A percentile compares a stretch with the other conserved stretches of the same genome.
Conservation (phyloP, 2,888 invertebrate species). For the Hirtodrosophila cameraria region DNA sequence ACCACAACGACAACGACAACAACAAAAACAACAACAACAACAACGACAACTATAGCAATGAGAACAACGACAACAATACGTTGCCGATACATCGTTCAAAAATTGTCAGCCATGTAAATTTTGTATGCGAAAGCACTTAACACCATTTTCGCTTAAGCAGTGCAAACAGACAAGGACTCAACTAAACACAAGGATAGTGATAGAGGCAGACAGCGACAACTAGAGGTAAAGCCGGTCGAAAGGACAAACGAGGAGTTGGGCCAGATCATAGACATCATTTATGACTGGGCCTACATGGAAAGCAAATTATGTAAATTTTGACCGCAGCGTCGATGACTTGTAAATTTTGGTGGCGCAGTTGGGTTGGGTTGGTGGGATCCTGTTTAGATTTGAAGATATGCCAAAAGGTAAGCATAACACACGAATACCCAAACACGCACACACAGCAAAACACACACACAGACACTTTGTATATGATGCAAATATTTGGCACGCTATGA, state of each 20-base stretch:
- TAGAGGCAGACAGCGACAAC: constrained; percentile 11
- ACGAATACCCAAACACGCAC: constrained; percentile 23
- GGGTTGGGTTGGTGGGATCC: constrained; percentile 27
- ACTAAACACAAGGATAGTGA: constrained; percentile 46
- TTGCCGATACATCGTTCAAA: constrained; percentile 73
- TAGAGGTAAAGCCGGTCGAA: constrained; percentile 6
- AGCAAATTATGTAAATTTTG: constrained; percentile 77
- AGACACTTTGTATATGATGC: constrained; percentile 20
- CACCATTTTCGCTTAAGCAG: constrained; percentile 79
- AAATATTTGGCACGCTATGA: constrained; percentile 65
- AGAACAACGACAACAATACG: constrained; percentile 19
- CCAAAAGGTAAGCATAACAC: constrained; percentile 51
- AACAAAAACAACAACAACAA: constrained; percentile 34
- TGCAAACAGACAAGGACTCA: constrained; percentile 61
- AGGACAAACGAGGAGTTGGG: background rate
- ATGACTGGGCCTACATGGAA: constrained; percentile 69
- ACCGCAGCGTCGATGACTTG: constrained; percentile 76
- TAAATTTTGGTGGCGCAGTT: constrained; percentile 63
- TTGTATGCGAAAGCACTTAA: constrained; percentile 80
- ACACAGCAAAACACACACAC: constrained; percentile 2
- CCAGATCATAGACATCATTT: constrained; percentile 65
- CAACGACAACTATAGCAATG: constrained; percentile 21
- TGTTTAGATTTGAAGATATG: constrained; percentile 69
- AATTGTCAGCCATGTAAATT: constrained; percentile 77
- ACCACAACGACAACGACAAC: constrained; percentile 57